Base-by-base conservation (phyloP, 2,113 vertebrate genomes). In the Scartelaos histophorus region DNA sequence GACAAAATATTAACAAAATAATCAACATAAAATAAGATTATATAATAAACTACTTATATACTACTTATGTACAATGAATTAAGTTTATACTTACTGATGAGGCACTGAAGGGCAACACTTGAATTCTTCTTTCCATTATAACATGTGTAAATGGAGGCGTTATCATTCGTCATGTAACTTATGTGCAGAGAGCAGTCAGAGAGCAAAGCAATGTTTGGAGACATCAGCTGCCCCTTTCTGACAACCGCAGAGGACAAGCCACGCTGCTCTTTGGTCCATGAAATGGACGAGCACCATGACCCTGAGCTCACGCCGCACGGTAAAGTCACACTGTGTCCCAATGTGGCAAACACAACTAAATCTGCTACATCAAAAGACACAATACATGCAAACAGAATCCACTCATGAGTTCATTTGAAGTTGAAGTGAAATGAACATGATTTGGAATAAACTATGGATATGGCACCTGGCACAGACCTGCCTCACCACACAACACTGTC, bases 181-280 rank as follows among this genome's bases (percentile, higher is more conserved):
- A 92, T 87, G 38, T 65, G 13, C 64, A 92, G 82, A 58, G 84
- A 88, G 65, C 90, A 92, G 79, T 86, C 58, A 34, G 17, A 35
- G 1, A 58, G 71, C 16, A 81, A 62, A 4, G 0, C 13, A n/a
- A 7, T 0, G 1, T 61, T 38, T 25, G 35, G 34, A 19, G 2
- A 24, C 17, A 6, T 74, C 22, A 78, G 53, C 29, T 2, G 53
- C 66, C 87, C 89, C 25, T 47, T 75, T 7, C 24, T 78, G 71
- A 85, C 85, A 66, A 86, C 46, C 12, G 66, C 19, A 16, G 5
- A 13, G 0, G 10, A 7, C 11, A 22, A 22, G 1, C 16, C 5
- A 66, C n/a, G 2, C 2, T 29, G 29, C 2, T 29, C 1, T 54
- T 21, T 65, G 19, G 2, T 80, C 89, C 89, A 89, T 75, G 29